These are phyloP conservation scores for Podilymbus podiceps DNA, from an alignment of 2,113 vertebrate genomes.

Conservation along the genomic window DNA sequence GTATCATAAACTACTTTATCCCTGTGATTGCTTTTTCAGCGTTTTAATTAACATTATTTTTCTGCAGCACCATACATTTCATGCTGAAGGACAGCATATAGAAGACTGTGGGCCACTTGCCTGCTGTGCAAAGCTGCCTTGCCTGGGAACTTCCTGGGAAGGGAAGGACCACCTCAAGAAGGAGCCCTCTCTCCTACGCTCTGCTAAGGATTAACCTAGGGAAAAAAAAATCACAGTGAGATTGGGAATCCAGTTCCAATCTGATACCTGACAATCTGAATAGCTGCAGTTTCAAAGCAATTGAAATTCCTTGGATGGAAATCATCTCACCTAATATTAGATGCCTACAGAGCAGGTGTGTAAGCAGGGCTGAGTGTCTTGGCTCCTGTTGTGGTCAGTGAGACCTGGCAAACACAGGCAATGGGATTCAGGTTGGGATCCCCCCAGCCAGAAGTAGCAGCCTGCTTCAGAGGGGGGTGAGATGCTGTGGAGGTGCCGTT, in stretches of 20 bases:
- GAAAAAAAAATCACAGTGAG: background rate
- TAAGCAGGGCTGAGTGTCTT: background rate
- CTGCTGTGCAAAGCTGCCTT: background rate
- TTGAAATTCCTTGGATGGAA: background rate
- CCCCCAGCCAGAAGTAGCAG: background rate
- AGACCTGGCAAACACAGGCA: background rate
- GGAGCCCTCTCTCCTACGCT: background rate
- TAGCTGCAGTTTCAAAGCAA: background rate
- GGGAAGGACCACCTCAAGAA: background rate
- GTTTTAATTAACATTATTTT: background rate
- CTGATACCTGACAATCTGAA: background rate
- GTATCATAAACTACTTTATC: background rate
- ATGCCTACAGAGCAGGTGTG: background rate
- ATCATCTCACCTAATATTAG: background rate
- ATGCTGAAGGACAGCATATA: background rate
- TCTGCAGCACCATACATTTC: background rate
- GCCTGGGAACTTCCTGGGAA: background rate
- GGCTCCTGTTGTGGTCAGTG: background rate
- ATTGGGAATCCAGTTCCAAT: background rate
- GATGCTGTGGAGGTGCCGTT: fast-evolving
- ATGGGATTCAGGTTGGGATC: background rate
- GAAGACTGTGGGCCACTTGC: background rate
- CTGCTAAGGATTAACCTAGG: background rate
- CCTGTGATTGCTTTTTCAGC: background rate
- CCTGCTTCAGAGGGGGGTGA: background rate